Evolutionary conservation across 2,797 vertebrate genomes (phyloP).

Genomic region (Tamandua tetradactyla): DNA sequence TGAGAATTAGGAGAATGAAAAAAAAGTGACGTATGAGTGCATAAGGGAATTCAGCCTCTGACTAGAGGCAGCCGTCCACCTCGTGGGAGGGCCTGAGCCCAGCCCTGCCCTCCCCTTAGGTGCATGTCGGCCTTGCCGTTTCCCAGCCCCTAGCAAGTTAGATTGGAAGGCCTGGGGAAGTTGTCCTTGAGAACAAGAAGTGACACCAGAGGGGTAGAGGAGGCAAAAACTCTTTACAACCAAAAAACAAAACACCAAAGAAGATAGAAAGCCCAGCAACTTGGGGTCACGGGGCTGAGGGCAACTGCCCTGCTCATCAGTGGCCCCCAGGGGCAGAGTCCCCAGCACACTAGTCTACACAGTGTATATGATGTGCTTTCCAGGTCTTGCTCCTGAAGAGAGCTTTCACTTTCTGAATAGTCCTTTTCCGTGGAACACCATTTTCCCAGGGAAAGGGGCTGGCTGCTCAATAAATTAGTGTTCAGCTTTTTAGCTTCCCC

Average conservation of each 20-base stretch:
- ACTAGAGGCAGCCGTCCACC: rapidly evolving
- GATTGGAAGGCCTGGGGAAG: neutral
- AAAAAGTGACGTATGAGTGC: neutral
- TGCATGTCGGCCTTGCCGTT: neutral
- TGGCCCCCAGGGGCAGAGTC: neutral
- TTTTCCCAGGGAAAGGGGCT: neutral
- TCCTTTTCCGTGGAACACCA: neutral
- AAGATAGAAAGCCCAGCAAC: neutral
- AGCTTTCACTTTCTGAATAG: neutral
- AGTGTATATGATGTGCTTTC: neutral
- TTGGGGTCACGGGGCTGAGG: neutral
- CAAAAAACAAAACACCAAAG: neutral
- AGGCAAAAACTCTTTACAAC: neutral
- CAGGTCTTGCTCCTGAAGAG: neutral
- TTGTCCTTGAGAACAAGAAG: neutral
- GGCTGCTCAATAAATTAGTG: neutral
- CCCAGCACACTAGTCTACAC: neutral
- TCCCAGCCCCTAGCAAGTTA: neutral
- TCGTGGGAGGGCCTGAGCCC: neutral
- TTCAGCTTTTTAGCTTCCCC: neutral
- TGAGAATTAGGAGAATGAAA: neutral
- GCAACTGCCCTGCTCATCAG: no score
- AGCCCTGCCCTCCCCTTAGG: neutral
- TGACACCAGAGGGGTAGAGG: neutral
- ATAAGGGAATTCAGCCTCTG: neutral